Evolutionary conservation across 2,113 vertebrate genomes (phyloP), one percentile per base, ranked within the genome.

Genomic region (Propithecus coquereli): DNA sequence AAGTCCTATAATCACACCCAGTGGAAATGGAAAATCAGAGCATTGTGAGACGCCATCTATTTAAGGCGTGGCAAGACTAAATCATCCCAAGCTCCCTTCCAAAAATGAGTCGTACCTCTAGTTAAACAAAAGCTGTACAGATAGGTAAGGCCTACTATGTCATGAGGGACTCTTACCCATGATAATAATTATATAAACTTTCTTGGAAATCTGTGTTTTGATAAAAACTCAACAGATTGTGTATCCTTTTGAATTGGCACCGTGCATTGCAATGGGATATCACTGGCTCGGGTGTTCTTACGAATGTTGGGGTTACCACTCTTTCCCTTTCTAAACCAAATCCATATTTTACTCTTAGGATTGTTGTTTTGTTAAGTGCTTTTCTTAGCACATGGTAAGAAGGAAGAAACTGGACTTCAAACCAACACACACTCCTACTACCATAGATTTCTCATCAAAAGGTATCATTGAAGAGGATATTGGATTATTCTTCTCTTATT

Each of bases 251-350:
- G 23, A n/a, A n/a, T 4, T 27, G 8, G 27, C 16, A 18, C 20
- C 25, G 2, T 47, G 32, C 47, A 25, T 5, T 61, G 52, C 50
- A 25, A 22, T 20, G 9, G 32, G 37, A 57, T 25, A 50, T 37
- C 20, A 34, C 5, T 8, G 47, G 13, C 0, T 13, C 1, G 2
- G 12, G 0, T 1, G 61, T 22, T 59, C 63, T 43, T 17, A 63
- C 0, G 1, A 63, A 5, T 23, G 11, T 14, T 5, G 13, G 13
- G n/a, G 34, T 6, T 20, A 16, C 20, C 20, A 27, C 43, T 27
- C 11, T 70, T 16, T 34, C 50, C 50, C 14, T 6, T 84, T 54
- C 23, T 90, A 50, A 79, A 18, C 34, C 52, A 52, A 71, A 18
- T 23, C 22, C 20, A 23, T 47, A 43, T 70, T 32, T 43, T 37